Base-by-base conservation (phyloP, 1,140 invertebrate species). In the Chironomus striatipennis region DNA sequence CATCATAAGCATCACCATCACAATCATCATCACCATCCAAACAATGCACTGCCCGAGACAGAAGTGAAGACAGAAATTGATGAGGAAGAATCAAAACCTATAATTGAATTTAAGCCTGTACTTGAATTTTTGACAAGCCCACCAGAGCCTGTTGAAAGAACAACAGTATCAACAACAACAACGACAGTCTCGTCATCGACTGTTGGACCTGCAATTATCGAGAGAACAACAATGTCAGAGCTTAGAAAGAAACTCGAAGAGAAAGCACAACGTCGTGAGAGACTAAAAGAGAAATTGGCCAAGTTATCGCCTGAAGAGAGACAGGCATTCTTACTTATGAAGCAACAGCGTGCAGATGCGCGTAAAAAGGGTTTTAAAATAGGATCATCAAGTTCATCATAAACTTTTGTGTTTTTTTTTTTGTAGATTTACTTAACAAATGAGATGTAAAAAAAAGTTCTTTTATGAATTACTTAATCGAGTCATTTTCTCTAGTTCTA, bases 381-480 rank as follows among this genome's bases (percentile, higher is more conserved):
- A 10, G 20, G 15, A 18, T 18, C 20, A 18, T 70, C 17, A 34
- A 34, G 24, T 34, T 34, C 24, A 18, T 70, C 65, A 18, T 70
- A 21, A 20, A 0, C 24, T 34, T 34, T 70, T 70, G 7, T 20
- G n/a, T 17, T 70, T 21, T 6, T 70, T n/a, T n/a, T 12, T 10
- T 70, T 20, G 17, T 20, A n/a, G 65, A 70, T 20, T 70, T 70
- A 70, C 17, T 21, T 70, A 18, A 70, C 9, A 9, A 18, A 70
- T 70, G 65, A 21, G 10, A 70, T 70, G 65, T 17, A 18, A 10
- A 70, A n/a, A 70, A 18, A 57, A 57, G n/a, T 34, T 57, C 47
- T 57, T 57, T 57, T n/a, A 57, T 57, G 47, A 57, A 57, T 57
- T 57, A 57, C 47, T 57, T 57, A 57, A 57, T 57, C 47, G 47